Evolutionary conservation across 2,888 invertebrate species (phyloP), one percentile per base, ranked within the genome.

Genomic region (Watsonalla binaria): DNA sequence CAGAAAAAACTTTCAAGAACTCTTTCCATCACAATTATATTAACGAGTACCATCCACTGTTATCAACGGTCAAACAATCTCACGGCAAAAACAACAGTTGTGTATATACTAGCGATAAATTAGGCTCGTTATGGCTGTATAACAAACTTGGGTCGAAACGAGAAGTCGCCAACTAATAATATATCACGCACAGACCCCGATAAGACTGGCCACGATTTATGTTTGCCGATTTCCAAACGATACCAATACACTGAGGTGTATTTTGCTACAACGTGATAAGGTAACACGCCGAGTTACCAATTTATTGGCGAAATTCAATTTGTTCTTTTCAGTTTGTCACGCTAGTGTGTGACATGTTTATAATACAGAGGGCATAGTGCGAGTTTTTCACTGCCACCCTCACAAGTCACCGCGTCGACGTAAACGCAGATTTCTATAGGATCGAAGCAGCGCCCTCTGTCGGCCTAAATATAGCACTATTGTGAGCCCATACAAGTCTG

Each of bases 91-190:
- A 37, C 6, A 37, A 15, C 11, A 11, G 39, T 55, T 54, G 57
- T 58, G 53, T 46, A 57, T 46, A 57, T 55, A 54, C 48, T 55
- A 60, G 64, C 74, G 68, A 86, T 82, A 86, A 85, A 85, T 86
- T 79, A 81, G 74, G 58, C 76, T 84, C 78, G 81, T 84, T 85
- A 84, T 75, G 73, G 77, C 72, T 71, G 78, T 80, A 82, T 76
- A 81, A 79, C 78, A 82, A 84, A 76, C 70, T 66, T 62, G 65
- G 70, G 73, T 65, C 65, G 64, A 61, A 62, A 70, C 64, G 74
- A 76, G 78, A 78, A 81, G 81, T 86, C 81, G 62, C 71, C 72
- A 73, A 70, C 78, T 83, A 76, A 81, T 82, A 74, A 79, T 84
- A 81, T 81, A 83, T 84, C 78, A 80, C 70, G 66, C 60, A 56